Base-by-base conservation (phyloP, 2,113 vertebrate genomes). In the Naja naja region DNA sequence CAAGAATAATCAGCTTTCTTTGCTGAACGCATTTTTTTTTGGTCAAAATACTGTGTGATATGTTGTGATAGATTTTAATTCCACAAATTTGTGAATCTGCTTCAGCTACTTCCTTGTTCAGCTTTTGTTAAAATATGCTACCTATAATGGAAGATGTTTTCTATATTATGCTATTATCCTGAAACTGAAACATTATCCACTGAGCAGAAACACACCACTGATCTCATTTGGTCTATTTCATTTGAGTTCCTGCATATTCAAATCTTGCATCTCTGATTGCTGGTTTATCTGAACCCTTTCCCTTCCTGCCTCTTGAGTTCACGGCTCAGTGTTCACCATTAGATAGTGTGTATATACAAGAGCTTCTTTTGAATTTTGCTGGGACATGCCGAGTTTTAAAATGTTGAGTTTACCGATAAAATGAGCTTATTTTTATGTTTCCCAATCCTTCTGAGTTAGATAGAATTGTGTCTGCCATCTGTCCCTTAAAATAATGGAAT, bases 401-500 rank as follows among this genome's bases (percentile, higher is more conserved):
- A 95, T 91, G 39, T 85, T 92, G 94, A 93, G 45, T 94, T 94
- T 93, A 58, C 60, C 45, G 90, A 94, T 91, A 86, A 95, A 3
- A 39, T 92, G 91, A 0, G 93, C 94, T 94, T 92, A 85, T 90
- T 95, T 93, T 94, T 90, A 5, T 43, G 25, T 69, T 91, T 94
- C 95, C 95, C 95, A 94, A 92, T 96, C 93, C 96, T 93, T 85
- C 94, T 92, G 55, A 54, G 81, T 64, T 91, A 91, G 87, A 93
- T 64, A 93, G 96, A 91, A 93, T 89, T 89, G 93, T 96, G 54
- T 69, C 74, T 81, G 74, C 74, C 16, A 9, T 22, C 74, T 81
- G 34, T 81, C 6, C 74, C 74, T 81, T 81, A 81, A 81, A 81
- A 81, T 81, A 81, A 81, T 39, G 18, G 74, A 81, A 81, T 43